phyloP scores from a whole-genome alignment of 2,888 invertebrate genomes.

The Catocala fraxini region DNA sequence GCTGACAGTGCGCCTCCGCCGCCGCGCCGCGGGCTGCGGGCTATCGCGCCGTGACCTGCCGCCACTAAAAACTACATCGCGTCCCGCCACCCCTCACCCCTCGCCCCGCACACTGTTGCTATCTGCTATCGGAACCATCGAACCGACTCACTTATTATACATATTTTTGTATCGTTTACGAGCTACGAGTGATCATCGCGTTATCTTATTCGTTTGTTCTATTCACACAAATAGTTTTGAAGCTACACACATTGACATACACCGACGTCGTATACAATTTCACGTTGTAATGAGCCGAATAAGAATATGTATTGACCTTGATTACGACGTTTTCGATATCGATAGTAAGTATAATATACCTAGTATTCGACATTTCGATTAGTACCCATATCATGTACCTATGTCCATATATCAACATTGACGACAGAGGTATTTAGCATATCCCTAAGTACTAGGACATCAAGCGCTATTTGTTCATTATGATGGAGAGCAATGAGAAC shows the following conservation, averaged over 20 bases:
- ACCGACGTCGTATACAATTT: not conserved
- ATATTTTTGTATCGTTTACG: constrained; percentile 36
- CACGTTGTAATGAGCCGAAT: too few species aligned
- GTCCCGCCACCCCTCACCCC: not conserved
- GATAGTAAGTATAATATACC: too few species aligned
- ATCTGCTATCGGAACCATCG: constrained; percentile 55
- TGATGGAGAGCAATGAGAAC: too few species aligned
- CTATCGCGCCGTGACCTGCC: constrained; percentile 67
- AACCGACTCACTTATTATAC: constrained; percentile 18
- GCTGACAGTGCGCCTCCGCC: constrained; percentile 25
- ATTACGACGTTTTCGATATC: too few species aligned
- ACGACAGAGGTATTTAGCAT: too few species aligned
- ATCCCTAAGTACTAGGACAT: too few species aligned
- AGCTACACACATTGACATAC: not conserved
- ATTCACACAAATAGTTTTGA: constrained; percentile 6
- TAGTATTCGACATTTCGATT: too few species aligned
- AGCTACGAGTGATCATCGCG: constrained; percentile 18
- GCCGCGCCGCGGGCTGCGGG: constrained; percentile 40
- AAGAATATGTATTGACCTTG: too few species aligned
- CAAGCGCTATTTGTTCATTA: too few species aligned
- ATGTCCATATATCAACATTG: too few species aligned
- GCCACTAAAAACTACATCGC: constrained; percentile 26
- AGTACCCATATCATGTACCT: too few species aligned
- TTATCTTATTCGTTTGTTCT: constrained; percentile 9
- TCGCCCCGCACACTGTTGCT: constrained; percentile 31